Evolutionary conservation across 2,797 vertebrate species (phyloP).

Genomic region (Peromyscus eremicus): DNA sequence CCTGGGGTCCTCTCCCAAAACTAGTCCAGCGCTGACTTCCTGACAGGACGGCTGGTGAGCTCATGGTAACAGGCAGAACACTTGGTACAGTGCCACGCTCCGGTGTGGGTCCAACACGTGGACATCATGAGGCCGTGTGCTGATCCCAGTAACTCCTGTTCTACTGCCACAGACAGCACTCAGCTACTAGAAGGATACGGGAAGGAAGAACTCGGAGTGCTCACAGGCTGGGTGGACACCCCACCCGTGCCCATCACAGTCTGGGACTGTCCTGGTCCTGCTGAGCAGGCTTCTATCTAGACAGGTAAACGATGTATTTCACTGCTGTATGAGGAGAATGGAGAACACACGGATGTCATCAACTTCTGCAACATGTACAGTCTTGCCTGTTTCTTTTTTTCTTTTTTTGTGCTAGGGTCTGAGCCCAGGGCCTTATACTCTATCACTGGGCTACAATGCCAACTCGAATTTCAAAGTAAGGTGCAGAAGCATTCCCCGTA

Average conservation of each 20-base stretch:
- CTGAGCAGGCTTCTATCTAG: neutral
- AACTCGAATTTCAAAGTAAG: neutral
- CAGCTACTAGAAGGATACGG: neutral
- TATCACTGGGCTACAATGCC: no score
- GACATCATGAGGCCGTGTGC: neutral
- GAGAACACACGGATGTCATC: neutral
- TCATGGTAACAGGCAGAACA: neutral
- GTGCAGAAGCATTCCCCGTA: neutral
- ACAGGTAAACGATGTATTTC: neutral
- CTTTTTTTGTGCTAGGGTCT: neutral
- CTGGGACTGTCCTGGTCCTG: neutral
- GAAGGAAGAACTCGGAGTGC: neutral
- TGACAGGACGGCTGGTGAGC: neutral
- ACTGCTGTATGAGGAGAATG: neutral
- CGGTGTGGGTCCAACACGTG: neutral
- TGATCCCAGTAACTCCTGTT: neutral
- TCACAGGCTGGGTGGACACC: neutral
- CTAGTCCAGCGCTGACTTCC: neutral
- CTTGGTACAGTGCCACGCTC: neutral
- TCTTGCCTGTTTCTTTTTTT: neutral
- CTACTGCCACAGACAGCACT: neutral
- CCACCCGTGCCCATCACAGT: no score
- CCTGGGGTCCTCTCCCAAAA: neutral
- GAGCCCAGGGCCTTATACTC: neutral
- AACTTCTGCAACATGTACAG: neutral